Evolutionary conservation across 2,888 invertebrate genomes (phyloP), one percentile per base, ranked within the genome.

Genomic region (Drosophila anomalipes): DNA sequence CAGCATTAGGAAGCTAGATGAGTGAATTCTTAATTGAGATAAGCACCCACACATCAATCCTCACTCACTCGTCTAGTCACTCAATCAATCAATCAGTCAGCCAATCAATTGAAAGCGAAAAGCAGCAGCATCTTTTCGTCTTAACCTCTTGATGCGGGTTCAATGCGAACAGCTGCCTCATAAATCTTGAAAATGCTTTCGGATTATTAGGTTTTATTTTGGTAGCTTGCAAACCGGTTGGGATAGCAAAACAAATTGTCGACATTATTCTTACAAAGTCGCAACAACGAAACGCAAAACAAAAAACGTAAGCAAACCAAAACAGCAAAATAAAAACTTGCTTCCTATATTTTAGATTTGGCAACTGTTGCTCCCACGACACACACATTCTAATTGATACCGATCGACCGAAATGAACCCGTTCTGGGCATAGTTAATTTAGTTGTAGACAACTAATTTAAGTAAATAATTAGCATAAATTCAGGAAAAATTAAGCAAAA

Each of bases 61-160:
- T 32, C 63, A 74, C 52, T 60, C 81, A 62, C 30, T 79, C 68
- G 61, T 4, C 51, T 61, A 53, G 51, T 51, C 68, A 69, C 44
- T 63, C 74, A 59, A 52, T 66, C 68, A 67, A 70, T 73, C 74
- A 82, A 68, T 81, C 76, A 69, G 69, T 56, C 70, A 57, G 60
- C 59, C 81, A 83, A 81, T 83, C 84, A 79, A 81, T 78, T 80
- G 80, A 86, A 89, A 87, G 85, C 85, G 81, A 87, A 87, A 87
- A 57, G 51, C 10, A 86, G 87, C 72, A 77, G 37, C 70, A 65
- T 77, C 52, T 68, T 66, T 67, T 70, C 83, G 86, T 70, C 70
- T 86, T 84, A 84, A 88, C 85, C 89, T 79, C 88, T 85, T 77
- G 56, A 77, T 12, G 53, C 63, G 85, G 79, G 85, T 89, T 85